Percentiles rank a stretch among this genome's conserved stretches.
Evolutionary conservation across 2,797 vertebrate genomes (phyloP).

Genomic region (Paguma larvata): DNA sequence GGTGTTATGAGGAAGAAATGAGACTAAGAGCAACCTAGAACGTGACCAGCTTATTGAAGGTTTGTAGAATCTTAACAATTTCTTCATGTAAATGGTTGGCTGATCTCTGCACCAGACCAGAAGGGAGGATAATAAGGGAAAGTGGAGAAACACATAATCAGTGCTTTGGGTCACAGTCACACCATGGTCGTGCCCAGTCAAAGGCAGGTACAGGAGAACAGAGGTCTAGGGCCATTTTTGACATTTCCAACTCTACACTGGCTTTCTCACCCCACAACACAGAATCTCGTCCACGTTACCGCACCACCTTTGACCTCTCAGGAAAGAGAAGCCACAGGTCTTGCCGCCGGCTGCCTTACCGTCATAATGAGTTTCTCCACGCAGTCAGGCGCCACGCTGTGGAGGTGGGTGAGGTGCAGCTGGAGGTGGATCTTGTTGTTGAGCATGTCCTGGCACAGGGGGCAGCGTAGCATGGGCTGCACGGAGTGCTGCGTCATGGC

Average conservation of each 20-base stretch:
- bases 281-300: fast-evolving
- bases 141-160: neutral
- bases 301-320: neutral
- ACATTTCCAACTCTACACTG: neutral
- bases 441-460: conserved; percentile 99
- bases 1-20: neutral
- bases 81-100: neutral
- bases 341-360: conserved; percentile 88
- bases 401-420: conserved; percentile 99
- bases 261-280: neutral
- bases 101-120: neutral
- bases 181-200: too few species aligned
- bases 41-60: neutral
- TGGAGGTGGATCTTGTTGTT: conserved; percentile 99
- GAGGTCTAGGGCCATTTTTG: neutral
- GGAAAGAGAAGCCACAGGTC: neutral
- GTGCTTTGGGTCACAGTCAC: neutral
- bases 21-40: neutral
- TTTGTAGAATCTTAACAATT: neutral
- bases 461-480: conserved; percentile 98
- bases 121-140: neutral
- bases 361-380: conserved; percentile 99
- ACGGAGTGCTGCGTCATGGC: conserved; percentile 99
- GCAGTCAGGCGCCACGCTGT: conserved; percentile 98
- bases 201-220: neutral